Evolutionary conservation across 2,888 invertebrate species (phyloP).

Genomic region (Lasioglossum vierecki): DNA sequence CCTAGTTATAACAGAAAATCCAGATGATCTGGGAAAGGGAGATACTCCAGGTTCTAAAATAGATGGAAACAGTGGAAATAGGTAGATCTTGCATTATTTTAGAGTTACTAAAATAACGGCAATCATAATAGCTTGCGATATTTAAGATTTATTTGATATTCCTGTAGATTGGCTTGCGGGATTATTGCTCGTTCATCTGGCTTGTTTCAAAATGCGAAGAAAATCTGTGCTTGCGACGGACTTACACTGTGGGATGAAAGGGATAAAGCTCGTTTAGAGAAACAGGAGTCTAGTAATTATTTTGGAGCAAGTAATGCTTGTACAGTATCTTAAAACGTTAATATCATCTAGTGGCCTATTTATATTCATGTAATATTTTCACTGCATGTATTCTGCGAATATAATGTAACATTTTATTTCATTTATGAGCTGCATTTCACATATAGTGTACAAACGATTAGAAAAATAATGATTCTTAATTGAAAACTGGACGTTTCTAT

Average conservation of each 20-base stretch:
- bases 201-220: constrained; percentile 93
- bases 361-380: constrained; percentile 2
- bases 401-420: background rate
- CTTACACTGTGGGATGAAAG: constrained; percentile 95
- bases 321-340: constrained; percentile 45
- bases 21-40: constrained; percentile 87
- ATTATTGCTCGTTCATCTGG: constrained; percentile 95
- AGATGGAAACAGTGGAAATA: constrained; percentile 88
- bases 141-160: constrained; percentile 29
- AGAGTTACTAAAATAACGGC: background rate
- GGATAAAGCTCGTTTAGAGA: constrained; percentile 85
- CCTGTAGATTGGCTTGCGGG: constrained; percentile 90
- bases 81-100: constrained; percentile 82
- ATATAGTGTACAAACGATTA: background rate
- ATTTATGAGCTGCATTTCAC: constrained; percentile 6
- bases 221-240: constrained; percentile 96
- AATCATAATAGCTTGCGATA: background rate
- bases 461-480: constrained; percentile 12
- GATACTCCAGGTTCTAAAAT: constrained; percentile 84
- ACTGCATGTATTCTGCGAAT: constrained; percentile 1
- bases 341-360: constrained; percentile 1
- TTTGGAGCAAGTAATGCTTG: constrained; percentile 54
- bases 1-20: constrained; percentile 88
- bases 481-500: constrained; percentile 23
- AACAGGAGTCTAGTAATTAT: constrained; percentile 40